A percentile compares a stretch with the other conserved stretches of the same genome.
phyloP scores from a whole-genome alignment of 2,113 vertebrate species.

The Cryptoleucopteryx plumbea region DNA sequence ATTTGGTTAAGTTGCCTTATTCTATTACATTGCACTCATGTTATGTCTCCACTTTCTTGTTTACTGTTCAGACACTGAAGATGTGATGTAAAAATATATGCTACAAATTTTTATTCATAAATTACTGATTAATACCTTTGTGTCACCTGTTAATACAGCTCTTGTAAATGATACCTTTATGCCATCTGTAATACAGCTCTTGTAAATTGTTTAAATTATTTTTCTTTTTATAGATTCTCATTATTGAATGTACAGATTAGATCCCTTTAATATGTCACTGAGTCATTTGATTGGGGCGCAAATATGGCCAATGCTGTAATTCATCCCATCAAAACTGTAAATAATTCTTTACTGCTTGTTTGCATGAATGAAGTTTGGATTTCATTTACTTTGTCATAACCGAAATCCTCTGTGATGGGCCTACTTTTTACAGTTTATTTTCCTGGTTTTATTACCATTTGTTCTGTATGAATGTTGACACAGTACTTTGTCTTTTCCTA shows the following conservation, averaged over 20 bases:
- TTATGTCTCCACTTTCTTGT: slow-evolving; percentile 46
- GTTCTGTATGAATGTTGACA: slow-evolving; percentile 62
- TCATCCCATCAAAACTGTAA: slow-evolving; percentile 56
- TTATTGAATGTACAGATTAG: slow-evolving; percentile 66
- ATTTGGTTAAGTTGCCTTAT: slow-evolving; percentile 72
- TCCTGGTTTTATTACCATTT: slow-evolving; percentile 64
- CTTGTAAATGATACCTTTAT: slow-evolving; percentile 71
- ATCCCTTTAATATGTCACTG: slow-evolving; percentile 58
- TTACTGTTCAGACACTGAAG: slow-evolving; percentile 68
- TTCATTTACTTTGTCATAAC: slow-evolving; percentile 52
- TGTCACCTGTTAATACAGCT: slow-evolving; percentile 65
- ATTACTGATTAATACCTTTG: slow-evolving; percentile 57
- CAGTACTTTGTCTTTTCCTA: slow-evolving; percentile 65
- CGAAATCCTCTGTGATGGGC: slow-evolving; percentile 16
- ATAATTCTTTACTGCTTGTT: slow-evolving; percentile 55
- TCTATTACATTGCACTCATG: slow-evolving; percentile 48
- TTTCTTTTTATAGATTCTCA: slow-evolving; percentile 60
- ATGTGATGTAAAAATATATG: slow-evolving; percentile 68
- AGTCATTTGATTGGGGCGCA: slow-evolving; percentile 35
- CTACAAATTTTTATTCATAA: slow-evolving; percentile 65
- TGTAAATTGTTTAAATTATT: slow-evolving; percentile 81
- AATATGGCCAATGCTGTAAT: slow-evolving; percentile 37
- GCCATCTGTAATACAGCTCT: slow-evolving; percentile 68
- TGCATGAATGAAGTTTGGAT: slow-evolving; percentile 65
- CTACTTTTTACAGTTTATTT: slow-evolving; percentile 62